Evolutionary conservation across 92 coral and sea anemone species (phyloP).

Genomic region (Epizoanthus illoricatus): DNA sequence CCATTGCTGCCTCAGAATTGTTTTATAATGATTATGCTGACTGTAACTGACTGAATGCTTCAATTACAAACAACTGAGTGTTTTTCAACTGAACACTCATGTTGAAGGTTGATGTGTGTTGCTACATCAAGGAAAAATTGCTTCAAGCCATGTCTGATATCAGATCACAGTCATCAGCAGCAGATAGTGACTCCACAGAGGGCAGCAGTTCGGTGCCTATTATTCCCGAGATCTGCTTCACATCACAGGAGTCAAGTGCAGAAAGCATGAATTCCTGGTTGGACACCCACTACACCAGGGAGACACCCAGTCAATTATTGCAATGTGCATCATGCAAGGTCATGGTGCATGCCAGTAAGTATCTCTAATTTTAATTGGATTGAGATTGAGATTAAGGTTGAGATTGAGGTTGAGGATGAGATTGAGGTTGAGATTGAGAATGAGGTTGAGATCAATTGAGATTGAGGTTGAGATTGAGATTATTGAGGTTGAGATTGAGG

Average conservation of each 20-base stretch:
- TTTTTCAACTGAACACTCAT: background rate
- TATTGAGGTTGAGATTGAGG: too few relatives aligned
- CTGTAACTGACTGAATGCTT: too few relatives aligned
- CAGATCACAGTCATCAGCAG: background rate
- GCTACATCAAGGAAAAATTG: slow-evolving; percentile 34
- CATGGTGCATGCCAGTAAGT: slow-evolving; percentile 79
- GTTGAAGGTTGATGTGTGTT: slow-evolving; percentile 31
- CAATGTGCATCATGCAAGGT: slow-evolving; percentile 63
- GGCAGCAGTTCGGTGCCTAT: slow-evolving; percentile 55
- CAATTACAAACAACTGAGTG: background rate
- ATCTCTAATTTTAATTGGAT: background rate
- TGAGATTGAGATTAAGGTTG: background rate
- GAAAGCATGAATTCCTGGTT: slow-evolving; percentile 88
- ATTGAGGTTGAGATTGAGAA: too few relatives aligned
- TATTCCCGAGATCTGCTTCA: slow-evolving; percentile 86
- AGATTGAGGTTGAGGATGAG: too few relatives aligned
- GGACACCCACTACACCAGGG: slow-evolving; percentile 62
- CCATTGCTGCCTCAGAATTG: too few relatives aligned
- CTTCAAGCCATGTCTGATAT: slow-evolving; percentile 14
- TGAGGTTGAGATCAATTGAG: too few relatives aligned
- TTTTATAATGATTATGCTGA: too few relatives aligned
- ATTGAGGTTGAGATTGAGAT: too few relatives aligned
- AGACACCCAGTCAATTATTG: slow-evolving; percentile 66
- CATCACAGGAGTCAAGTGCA: slow-evolving; percentile 84
- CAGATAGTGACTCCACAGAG: background rate